These are phyloP conservation scores for Hydractinia echinata DNA, from an alignment of 30 jellyfish, hydroid and myxozoan genomes.

Conservation along the genomic window DNA sequence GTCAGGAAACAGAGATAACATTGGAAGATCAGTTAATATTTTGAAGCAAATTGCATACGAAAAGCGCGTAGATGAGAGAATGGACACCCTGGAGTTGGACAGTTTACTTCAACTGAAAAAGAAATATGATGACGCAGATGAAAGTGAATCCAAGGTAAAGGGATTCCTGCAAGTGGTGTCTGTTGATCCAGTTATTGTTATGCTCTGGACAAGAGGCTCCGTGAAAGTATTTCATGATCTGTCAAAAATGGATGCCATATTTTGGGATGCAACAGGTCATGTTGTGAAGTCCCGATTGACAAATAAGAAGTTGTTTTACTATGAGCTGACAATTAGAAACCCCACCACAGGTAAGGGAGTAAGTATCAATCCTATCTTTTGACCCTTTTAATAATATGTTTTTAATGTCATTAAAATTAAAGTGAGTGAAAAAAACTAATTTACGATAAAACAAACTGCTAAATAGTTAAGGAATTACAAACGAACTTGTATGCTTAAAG, in stretches of 20 bases:
- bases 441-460: too few species aligned
- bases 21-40: slow-evolving; percentile 31
- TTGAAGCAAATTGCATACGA: not conserved
- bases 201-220: slow-evolving; percentile 9
- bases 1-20: slow-evolving; percentile 35
- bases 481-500: too few species aligned
- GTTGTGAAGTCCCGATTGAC: slow-evolving; percentile 9
- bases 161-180: not conserved
- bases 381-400: too few species aligned
- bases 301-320: slow-evolving; percentile 9
- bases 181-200: not conserved
- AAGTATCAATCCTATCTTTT: too few species aligned
- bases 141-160: not conserved
- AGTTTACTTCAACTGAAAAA: not conserved
- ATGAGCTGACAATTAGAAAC: slow-evolving; percentile 32
- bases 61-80: not conserved
- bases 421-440: too few species aligned
- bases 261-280: slow-evolving; percentile 23
- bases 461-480: too few species aligned
- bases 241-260: not conserved
- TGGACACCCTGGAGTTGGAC: not conserved
- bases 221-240: slow-evolving; percentile 4
- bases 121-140: not conserved
- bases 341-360: slow-evolving; percentile 23
- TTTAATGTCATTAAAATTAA: too few species aligned